phyloP scores from a whole-genome alignment of 2,888 invertebrate species.

The Rhagonycha lutea region DNA sequence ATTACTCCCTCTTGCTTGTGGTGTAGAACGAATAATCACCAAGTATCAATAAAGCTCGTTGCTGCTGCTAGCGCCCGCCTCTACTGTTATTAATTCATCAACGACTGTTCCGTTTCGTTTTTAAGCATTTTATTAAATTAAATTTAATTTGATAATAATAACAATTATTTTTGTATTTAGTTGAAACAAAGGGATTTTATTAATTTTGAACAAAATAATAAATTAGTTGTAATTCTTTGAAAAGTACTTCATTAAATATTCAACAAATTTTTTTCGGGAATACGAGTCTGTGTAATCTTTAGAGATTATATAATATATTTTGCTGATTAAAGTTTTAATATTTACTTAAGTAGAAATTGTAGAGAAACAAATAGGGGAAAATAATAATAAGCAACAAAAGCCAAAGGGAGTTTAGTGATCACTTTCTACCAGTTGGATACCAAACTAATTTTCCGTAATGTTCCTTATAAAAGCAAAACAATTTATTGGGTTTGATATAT shows the following conservation, averaged over 20 bases:
- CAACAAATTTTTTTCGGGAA: neutral
- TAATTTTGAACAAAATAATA: neutral
- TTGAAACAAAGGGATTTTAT: neutral
- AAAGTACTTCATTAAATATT: neutral
- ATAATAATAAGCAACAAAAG: neutral
- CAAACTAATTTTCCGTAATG: slow-evolving; percentile 14
- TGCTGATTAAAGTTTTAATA: neutral
- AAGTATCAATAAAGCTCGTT: slow-evolving; percentile 21
- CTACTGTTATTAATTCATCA: neutral
- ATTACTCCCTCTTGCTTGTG: slow-evolving; percentile 18
- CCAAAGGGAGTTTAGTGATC: slow-evolving; percentile 1
- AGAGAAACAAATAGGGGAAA: neutral
- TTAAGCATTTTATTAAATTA: slow-evolving; percentile 2
- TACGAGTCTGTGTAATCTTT: neutral
- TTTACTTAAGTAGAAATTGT: neutral
- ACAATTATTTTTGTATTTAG: neutral
- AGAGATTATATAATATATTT: neutral
- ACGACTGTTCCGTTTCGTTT: neutral
- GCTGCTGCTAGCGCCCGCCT: neutral
- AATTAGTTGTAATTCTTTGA: neutral
- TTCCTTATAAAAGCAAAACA: slow-evolving; percentile 5
- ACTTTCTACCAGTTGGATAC: slow-evolving; percentile 16
- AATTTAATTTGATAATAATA: slow-evolving; percentile 8
- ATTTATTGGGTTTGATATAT: slow-evolving; percentile 23
- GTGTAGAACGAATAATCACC: slow-evolving; percentile 14